Percentiles rank a stretch among this genome's conserved stretches.
Evolutionary conservation across 2,888 invertebrate species (phyloP).

Genomic region (Phyllotreta striolata): DNA sequence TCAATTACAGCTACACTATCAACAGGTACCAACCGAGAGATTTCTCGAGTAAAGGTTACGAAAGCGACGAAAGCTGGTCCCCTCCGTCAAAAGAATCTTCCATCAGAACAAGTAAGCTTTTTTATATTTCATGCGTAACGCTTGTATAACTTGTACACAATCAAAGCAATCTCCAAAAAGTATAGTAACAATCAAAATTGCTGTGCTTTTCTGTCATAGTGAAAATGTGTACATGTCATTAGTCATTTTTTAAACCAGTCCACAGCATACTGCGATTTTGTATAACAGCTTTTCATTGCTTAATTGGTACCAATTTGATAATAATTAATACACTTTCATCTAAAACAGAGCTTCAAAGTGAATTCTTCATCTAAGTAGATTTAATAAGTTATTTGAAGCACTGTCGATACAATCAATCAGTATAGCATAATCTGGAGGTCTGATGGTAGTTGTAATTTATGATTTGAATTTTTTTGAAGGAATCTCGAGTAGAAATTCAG

Average conservation of each 20-base stretch:
- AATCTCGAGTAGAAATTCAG: slow-evolving; percentile 37
- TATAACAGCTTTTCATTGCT: too few species aligned
- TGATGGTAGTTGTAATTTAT: neutral
- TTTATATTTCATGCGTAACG: slow-evolving; percentile 10
- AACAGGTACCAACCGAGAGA: slow-evolving; percentile 39
- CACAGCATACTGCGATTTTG: too few species aligned
- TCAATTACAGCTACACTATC: slow-evolving; percentile 36
- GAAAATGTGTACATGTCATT: neutral
- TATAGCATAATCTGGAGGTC: neutral
- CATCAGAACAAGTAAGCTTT: slow-evolving; percentile 26
- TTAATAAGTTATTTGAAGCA: too few species aligned
- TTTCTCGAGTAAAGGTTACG: slow-evolving; percentile 39
- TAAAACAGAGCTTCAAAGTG: too few species aligned
- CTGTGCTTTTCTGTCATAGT: neutral
- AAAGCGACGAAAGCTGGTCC: slow-evolving; percentile 43
- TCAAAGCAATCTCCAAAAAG: too few species aligned
- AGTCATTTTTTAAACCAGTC: too few species aligned
- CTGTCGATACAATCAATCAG: too few species aligned
- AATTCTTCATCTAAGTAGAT: too few species aligned
- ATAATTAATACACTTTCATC: too few species aligned
- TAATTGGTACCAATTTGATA: too few species aligned
- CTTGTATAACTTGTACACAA: too few species aligned
- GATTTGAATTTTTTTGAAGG: slow-evolving; percentile 41
- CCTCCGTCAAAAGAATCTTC: slow-evolving; percentile 27
- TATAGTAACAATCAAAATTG: neutral